Conservation (phyloP, 2,797 vertebrate genomes). For the Anniella stebbinsi region DNA sequence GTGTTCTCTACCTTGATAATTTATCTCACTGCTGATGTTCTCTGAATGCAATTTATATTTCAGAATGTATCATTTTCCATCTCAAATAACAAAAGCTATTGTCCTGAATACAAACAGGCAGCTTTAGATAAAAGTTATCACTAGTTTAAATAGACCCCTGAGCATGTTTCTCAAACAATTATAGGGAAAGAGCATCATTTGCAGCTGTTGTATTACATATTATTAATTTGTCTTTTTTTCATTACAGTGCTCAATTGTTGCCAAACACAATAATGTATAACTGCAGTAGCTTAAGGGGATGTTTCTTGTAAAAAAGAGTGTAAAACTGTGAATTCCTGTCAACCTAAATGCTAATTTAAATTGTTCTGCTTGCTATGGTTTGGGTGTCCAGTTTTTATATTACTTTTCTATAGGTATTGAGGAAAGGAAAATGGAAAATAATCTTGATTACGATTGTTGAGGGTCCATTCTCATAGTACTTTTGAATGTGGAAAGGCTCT, state of each 20-base stretch:
- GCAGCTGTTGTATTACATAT: slow-evolving; percentile 30
- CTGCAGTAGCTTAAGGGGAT: not conserved
- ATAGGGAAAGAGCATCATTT: not conserved
- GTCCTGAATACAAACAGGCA: slow-evolving; percentile 38
- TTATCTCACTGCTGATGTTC: slow-evolving; percentile 51
- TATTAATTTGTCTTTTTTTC: slow-evolving; percentile 42
- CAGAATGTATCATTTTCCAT: slow-evolving; percentile 44
- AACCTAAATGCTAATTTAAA: slow-evolving; percentile 17
- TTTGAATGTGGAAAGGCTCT: not conserved
- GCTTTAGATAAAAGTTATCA: slow-evolving; percentile 47
- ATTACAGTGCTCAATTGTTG: slow-evolving; percentile 27
- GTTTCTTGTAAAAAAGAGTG: not conserved
- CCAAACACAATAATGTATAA: slow-evolving; percentile 29
- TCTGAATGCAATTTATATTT: slow-evolving; percentile 36
- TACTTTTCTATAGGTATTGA: slow-evolving; percentile 3
- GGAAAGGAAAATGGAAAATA: slow-evolving; percentile 13
- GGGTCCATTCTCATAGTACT: not conserved
- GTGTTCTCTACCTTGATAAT: slow-evolving; percentile 49
- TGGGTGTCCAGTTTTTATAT: not conserved
- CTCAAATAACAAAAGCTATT: slow-evolving; percentile 52
- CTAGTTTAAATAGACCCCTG: slow-evolving; percentile 39
- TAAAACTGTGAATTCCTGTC: slow-evolving; percentile 12
- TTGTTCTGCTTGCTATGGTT: slow-evolving; percentile 7
- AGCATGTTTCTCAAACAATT: slow-evolving; percentile 43
- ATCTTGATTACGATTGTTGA: not conserved